These are phyloP conservation scores for Megaceryle alcyon DNA, from an alignment of 2,797 vertebrate genomes.

Conservation along the genomic window DNA sequence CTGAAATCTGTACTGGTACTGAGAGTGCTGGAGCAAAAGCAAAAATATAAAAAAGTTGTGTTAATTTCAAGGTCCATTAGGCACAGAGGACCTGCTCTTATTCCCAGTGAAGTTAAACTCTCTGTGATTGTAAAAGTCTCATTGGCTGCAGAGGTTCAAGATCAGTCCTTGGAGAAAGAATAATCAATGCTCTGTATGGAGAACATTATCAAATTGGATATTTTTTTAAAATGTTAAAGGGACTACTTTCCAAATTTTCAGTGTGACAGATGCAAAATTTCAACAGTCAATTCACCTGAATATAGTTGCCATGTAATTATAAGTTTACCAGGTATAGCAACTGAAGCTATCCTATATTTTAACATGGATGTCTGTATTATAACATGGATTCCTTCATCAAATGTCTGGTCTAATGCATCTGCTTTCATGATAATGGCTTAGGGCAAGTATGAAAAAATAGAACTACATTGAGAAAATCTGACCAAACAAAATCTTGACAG, in stretches of 20 bases:
- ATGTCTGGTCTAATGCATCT: neutral
- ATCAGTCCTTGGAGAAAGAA: neutral
- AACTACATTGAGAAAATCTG: conserved; percentile 21
- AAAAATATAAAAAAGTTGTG: conserved; percentile 40
- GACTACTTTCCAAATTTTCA: neutral
- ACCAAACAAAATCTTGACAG: conserved; percentile 16
- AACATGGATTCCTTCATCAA: neutral
- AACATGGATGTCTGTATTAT: neutral
- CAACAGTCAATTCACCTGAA: neutral
- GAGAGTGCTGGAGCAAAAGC: conserved; percentile 11
- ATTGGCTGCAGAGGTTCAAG: neutral
- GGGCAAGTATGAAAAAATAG: neutral
- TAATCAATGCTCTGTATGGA: neutral
- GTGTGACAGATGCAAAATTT: neutral
- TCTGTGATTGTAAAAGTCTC: neutral
- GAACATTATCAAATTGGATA: neutral
- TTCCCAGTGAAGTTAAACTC: neutral
- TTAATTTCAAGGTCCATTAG: conserved; percentile 64
- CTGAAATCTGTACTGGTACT: neutral
- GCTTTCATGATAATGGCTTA: neutral
- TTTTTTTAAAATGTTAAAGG: neutral
- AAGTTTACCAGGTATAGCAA: neutral
- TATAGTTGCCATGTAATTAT: neutral
- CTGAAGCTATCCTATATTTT: neutral
- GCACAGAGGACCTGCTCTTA: conserved; percentile 1